Evolutionary conservation across 2,888 invertebrate genomes (phyloP), one percentile per base, ranked within the genome.

Genomic region (Miltochrista miniata): DNA sequence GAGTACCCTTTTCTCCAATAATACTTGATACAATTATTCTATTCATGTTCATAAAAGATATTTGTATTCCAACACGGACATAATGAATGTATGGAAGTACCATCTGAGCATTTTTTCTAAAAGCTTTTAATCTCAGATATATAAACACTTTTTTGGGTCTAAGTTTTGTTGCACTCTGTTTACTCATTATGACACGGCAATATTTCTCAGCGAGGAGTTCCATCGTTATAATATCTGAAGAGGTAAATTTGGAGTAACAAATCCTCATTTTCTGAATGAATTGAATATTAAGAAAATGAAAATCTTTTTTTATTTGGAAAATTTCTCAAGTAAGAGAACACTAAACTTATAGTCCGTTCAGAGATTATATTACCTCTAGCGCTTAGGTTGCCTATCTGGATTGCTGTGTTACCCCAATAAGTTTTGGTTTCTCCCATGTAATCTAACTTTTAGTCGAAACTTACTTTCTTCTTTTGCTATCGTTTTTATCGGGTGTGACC

Each of bases 71-170:
- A 53, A 51, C 53, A 61, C 49, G n/a, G n/a, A n/a, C n/a, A n/a
- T n/a, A n/a, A n/a, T n/a, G n/a, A 67, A 59, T 59, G 56, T 48
- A 46, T 40, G 36, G 37, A 49, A 44, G 35, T 48, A 41, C 34
- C 46, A 44, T 41, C 51, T 39, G 11, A 24, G 41, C 45, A 55
- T 54, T 53, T 55, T 51, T 59, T 51, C 45, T 39, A 50, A 38
- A 45, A 29, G 48, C 18, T 40, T 49, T 65, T 64, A 60, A 61
- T 65, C 56, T 59, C 15, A 2, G n/a, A 35, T 53, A 45, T 54
- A 36, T 42, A 41, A 50, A 52, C 38, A 52, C 38, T 52, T 30
- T 59, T 42, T 41, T 52, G 48, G 36, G 37, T 24, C 36, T 12
- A 29, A 51, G 30, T 58, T 54, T 51, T 33, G 41, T 46, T 54